Conservation (phyloP, 2,113 vertebrate genomes). For the human (Homo sapiens) region GRCh38 chr3:19111501-19112000, state of each 20-base stretch:
- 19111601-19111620: not conserved
- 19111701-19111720: rapidly evolving
- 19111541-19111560: not conserved
- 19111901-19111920: not conserved
- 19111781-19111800: not conserved
- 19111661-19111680: not conserved
- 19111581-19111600: not conserved
- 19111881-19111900: not conserved
- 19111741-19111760: rapidly evolving
- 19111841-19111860: not conserved
- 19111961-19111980: too few species aligned
- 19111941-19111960: not conserved
- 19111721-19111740: not conserved
- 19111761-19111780: rapidly evolving
- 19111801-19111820: not conserved
- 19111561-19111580: not conserved
- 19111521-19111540: not conserved
- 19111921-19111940: not conserved
- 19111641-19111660: not conserved
- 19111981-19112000: not conserved
- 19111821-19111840: not conserved
- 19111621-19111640: not conserved
- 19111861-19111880: not conserved
- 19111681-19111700: not conserved
- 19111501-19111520: not conserved